Evolutionary conservation across 2,797 vertebrate species (phyloP), one percentile per base, ranked within the genome.

Genomic region (Loriculus beryllinus): DNA sequence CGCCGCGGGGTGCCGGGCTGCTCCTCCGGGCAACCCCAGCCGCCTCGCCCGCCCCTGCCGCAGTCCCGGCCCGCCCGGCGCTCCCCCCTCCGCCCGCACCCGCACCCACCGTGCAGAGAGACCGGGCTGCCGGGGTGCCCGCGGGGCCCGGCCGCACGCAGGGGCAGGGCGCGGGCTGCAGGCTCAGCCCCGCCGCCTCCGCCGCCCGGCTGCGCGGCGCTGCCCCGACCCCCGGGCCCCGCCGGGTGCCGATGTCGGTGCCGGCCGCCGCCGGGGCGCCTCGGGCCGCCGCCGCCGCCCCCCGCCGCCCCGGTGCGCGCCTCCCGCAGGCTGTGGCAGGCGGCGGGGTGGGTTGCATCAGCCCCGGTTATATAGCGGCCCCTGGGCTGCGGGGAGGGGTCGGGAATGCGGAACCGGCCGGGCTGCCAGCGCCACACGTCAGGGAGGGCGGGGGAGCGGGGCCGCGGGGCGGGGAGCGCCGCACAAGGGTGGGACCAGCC

Each of bases 311-410:
- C 83, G 86, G 85, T 92, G 80, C 96, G 97, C 88, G 97, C 97
- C 96, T 97, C 95, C 96, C 96, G 97, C 96, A 86, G 97, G 97
- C 97, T 96, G 96, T 94, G 97, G 97, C 97, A 98, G 98, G 95
- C 97, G 98, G 98, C 98, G 98, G 98, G 97, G 98, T 98, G 97
- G 98, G 98, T 99, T 99, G 99, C 99, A 99, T 99, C 99, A 99
- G 99, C 98, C 98, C 98, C 97, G 90, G 98, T 98, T 98, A 98
- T 98, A 99, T 98, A 98, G 98, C 98, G 98, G 99, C 98, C 98
- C 98, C 96, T 82, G 98, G 97, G 96, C 97, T 98, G 97, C 98
- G 98, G 98, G 98, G 99, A 99, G 98, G 98, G 99, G 98, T 99
- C 98, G 98, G 99, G 99, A 99, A 99, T 99, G 99, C 99, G 99